A percentile compares a stretch with the other conserved stretches of the same genome.
These are phyloP conservation scores for Momotus momota DNA, from an alignment of 2,797 vertebrate genomes.

Conservation along the genomic window DNA sequence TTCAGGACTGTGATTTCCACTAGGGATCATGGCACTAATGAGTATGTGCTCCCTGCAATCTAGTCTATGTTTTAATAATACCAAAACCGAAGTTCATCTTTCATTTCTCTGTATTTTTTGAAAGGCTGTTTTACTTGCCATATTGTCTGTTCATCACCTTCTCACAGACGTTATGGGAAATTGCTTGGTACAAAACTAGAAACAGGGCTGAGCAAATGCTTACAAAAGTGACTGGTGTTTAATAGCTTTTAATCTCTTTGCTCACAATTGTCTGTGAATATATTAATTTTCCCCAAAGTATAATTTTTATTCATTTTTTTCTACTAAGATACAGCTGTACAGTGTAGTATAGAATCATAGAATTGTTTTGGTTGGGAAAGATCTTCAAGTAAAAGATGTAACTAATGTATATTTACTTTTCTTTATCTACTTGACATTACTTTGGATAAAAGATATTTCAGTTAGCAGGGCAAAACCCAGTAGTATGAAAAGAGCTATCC, in stretches of 20 bases:
- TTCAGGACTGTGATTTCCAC: not conserved
- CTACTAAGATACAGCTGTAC: not conserved
- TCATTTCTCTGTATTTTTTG: constrained; percentile 1
- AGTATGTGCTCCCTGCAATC: not conserved
- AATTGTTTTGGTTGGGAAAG: too few relatives aligned
- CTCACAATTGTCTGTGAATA: not conserved
- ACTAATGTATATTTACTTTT: not conserved
- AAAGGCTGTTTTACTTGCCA: not conserved
- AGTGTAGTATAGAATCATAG: not conserved
- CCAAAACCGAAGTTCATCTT: not conserved
- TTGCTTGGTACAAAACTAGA: not conserved
- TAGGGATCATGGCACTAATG: not conserved
- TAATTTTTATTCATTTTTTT: not conserved
- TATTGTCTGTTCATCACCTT: not conserved
- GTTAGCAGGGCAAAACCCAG: not conserved
- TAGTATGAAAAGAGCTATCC: not conserved
- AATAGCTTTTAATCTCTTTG: not conserved
- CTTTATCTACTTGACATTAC: not conserved
- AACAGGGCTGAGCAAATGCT: constrained; percentile 3
- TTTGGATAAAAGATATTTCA: not conserved
- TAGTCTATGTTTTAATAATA: not conserved
- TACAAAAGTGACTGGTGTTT: constrained; percentile 14
- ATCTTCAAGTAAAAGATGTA: not conserved
- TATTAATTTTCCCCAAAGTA: not conserved
- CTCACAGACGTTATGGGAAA: not conserved